Base-by-base conservation (phyloP, 2,888 invertebrate genomes). In the Nemotelus nigrinus region DNA sequence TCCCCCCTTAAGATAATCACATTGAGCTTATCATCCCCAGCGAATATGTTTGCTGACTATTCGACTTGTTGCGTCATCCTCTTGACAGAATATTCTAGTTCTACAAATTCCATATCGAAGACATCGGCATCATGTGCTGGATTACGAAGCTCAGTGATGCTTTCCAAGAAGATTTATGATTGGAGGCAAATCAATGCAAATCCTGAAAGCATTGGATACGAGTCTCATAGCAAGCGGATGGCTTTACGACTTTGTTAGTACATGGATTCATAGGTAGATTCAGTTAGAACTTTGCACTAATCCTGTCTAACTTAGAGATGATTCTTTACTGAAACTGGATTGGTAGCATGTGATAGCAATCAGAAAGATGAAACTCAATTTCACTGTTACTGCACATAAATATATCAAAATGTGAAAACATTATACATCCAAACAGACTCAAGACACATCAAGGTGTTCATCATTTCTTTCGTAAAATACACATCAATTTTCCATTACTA, bases 31-130 rank as follows among this genome's bases (percentile, higher is more conserved):
- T 25, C 25, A 25, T 25, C 25, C 25, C 25, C 25, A 25, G 25
- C 25, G 25, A 25, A 25, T 25, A 25, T 25, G 25, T 25, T 25
- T 1, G 25, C 25, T 25, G 25, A 25, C 25, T 53, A 57, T n/a
- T 55, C 44, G 71, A 71, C 71, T 71, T 71, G 71, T 71, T 71
- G 71, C 71, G 39, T 57, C 44, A 43, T 71, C 48, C 71, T 10
- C 55, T 55, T 53, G 71, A 71, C 63, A 41, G 63, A 6, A 25
- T 41, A 41, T 63, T 4, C 41, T 41, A 53, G 10, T 47, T 44
- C 44, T 68, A 71, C 57, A 57, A 41, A 57, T 57, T 71, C n/a
- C 10, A 57, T n/a, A 71, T 43, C 25, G 55, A 57, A 57, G 25
- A 57, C 71, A 55, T 57, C 57, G 71, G 55, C 55, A 71, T 44